A percentile compares a stretch with the other conserved stretches of the same genome.
Evolutionary conservation across 2,797 vertebrate genomes (phyloP).

Genomic region (Pteronotus mesoamericanus): DNA sequence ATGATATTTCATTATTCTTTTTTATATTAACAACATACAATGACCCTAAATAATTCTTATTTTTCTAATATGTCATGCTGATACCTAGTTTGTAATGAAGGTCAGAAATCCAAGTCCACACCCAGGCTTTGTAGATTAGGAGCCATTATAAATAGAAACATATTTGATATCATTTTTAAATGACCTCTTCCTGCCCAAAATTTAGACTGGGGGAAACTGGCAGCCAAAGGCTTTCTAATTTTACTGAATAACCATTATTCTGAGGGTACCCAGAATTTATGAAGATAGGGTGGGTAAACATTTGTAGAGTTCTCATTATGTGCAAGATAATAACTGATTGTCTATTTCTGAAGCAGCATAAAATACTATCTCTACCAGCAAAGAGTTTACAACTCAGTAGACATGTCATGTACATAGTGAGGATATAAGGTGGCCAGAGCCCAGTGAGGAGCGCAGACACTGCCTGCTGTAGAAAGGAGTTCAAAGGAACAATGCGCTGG

Average conservation of each 20-base stretch:
- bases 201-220: not conserved
- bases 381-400: not conserved
- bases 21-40: slow-evolving; percentile 46
- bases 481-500: not conserved
- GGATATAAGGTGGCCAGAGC: not conserved
- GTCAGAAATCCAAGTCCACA: not conserved
- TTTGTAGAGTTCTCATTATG: not conserved
- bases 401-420: not conserved
- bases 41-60: slow-evolving; percentile 53
- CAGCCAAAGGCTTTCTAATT: not conserved
- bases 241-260: not conserved
- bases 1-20: slow-evolving; percentile 42
- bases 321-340: not conserved
- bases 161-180: not conserved
- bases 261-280: not conserved
- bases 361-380: not conserved
- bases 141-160: not conserved
- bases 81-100: not conserved
- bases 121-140: not conserved
- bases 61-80: slow-evolving; percentile 27
- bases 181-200: not conserved
- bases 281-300: not conserved
- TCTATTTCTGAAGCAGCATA: not conserved
- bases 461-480: not conserved
- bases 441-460: not conserved